Conservation (phyloP, 2,113 vertebrate species). For the Phyllopteryx taeniolatus region DNA sequence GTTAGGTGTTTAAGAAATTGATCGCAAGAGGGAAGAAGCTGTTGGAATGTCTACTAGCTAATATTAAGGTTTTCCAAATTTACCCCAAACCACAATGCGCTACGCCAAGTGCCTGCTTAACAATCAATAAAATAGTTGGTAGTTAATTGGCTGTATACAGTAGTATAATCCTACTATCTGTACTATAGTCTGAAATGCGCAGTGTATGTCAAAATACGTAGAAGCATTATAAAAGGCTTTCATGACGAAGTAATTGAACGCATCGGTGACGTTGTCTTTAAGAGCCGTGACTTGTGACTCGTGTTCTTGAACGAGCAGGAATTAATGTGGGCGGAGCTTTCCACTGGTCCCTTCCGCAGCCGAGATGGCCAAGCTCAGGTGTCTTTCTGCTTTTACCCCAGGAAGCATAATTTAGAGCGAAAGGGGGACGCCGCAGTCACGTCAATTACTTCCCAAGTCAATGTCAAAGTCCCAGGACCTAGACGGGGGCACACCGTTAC, state of each 20-base stretch:
- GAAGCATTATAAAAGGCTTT: background rate
- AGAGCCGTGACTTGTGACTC: background rate
- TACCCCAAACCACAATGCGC: background rate
- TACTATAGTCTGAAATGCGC: background rate
- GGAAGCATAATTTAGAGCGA: background rate
- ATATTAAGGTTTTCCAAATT: background rate
- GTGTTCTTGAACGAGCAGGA: background rate
- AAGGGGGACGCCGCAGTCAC: background rate
- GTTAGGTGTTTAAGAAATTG: too few species aligned
- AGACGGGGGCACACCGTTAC: background rate
- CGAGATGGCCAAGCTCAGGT: background rate
- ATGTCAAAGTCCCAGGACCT: background rate
- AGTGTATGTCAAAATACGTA: background rate
- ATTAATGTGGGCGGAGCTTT: constrained; percentile 24
- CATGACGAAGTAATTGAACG: background rate
- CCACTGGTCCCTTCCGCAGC: constrained; percentile 7
- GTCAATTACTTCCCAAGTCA: background rate
- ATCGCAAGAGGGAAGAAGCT: too few species aligned
- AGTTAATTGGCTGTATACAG: background rate
- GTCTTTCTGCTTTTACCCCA: background rate
- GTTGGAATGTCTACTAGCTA: too few species aligned
- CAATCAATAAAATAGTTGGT: too few species aligned
- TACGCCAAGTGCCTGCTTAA: too few species aligned
- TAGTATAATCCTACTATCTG: too few species aligned
- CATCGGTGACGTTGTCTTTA: background rate